Conservation (phyloP, 2,888 invertebrate genomes). For the Eristalis tenax region DNA sequence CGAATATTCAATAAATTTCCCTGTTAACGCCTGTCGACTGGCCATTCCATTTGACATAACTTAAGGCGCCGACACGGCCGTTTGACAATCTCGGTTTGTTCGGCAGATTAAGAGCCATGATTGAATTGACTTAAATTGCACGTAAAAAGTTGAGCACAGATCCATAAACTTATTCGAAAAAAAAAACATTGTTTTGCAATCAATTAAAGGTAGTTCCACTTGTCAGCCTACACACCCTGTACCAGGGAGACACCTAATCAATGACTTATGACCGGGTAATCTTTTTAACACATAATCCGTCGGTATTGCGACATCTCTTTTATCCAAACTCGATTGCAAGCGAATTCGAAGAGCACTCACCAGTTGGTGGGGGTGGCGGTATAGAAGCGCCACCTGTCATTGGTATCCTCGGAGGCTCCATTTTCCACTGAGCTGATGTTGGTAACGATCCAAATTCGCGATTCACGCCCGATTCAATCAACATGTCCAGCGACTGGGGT, state of each 20-base stretch:
- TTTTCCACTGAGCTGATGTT: constrained; percentile 80
- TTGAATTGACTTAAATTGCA: not conserved
- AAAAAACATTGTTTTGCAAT: too few relatives aligned
- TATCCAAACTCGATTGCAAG: not conserved
- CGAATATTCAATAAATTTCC: not conserved
- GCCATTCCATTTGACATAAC: not conserved
- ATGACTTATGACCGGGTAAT: too few relatives aligned
- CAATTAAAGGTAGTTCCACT: too few relatives aligned
- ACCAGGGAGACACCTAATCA: too few relatives aligned
- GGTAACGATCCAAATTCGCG: constrained; percentile 81
- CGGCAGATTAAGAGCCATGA: not conserved
- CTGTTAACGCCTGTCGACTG: not conserved
- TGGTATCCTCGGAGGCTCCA: constrained; percentile 80
- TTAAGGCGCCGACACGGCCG: not conserved
- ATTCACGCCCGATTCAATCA: constrained; percentile 81
- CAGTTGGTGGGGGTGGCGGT: constrained; percentile 77
- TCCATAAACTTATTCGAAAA: too few relatives aligned
- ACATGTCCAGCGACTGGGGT: constrained; percentile 83
- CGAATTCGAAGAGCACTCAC: constrained; percentile 75
- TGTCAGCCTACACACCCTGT: too few relatives aligned
- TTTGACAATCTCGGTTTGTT: not conserved
- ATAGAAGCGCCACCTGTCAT: constrained; percentile 74
- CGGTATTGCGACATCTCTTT: constrained; percentile 24
- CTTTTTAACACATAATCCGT: constrained; percentile 19
- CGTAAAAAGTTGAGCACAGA: not conserved